Evolutionary conservation across 1,140 invertebrate species (phyloP).

Genomic region (Callitettix versicolor): DNA sequence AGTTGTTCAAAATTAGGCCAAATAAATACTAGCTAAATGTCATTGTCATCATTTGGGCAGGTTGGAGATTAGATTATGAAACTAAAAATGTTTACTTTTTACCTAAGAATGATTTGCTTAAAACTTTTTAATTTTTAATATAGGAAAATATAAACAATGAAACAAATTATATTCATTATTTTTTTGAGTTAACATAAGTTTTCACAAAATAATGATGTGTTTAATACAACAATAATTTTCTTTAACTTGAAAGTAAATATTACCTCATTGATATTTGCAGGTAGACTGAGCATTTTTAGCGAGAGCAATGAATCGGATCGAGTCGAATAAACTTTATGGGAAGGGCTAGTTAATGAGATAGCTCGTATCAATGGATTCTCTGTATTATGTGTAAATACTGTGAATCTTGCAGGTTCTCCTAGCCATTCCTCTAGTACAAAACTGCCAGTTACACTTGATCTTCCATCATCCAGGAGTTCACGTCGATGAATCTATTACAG

Average conservation of each 20-base stretch:
- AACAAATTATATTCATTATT: no score
- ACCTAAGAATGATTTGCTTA: no score
- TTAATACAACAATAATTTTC: no score
- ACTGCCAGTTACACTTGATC: slow-evolving; percentile 35
- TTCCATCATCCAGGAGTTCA: slow-evolving; percentile 34
- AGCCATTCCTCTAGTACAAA: slow-evolving; percentile 38
- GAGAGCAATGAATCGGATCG: slow-evolving; percentile 36
- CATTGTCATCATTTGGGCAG: no score
- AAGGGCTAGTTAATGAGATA: slow-evolving; percentile 36
- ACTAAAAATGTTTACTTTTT: no score
- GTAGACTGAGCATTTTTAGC: slow-evolving; percentile 39
- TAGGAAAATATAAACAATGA: no score
- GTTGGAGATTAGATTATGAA: no score
- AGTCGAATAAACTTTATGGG: slow-evolving; percentile 32
- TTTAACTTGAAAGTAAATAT: slow-evolving; percentile 9
- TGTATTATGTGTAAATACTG: slow-evolving; percentile 37
- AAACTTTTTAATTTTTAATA: no score
- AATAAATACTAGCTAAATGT: no score
- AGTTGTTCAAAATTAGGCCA: no score
- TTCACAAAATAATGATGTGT: no score
- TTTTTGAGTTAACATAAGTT: no score
- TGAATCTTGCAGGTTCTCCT: slow-evolving; percentile 36
- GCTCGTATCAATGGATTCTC: slow-evolving; percentile 37
- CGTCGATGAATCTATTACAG: slow-evolving; percentile 34
- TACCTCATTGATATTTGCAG: slow-evolving; percentile 40